Evolutionary conservation across 1,140 invertebrate species (phyloP).

Genomic region (Brachionus sp.): DNA sequence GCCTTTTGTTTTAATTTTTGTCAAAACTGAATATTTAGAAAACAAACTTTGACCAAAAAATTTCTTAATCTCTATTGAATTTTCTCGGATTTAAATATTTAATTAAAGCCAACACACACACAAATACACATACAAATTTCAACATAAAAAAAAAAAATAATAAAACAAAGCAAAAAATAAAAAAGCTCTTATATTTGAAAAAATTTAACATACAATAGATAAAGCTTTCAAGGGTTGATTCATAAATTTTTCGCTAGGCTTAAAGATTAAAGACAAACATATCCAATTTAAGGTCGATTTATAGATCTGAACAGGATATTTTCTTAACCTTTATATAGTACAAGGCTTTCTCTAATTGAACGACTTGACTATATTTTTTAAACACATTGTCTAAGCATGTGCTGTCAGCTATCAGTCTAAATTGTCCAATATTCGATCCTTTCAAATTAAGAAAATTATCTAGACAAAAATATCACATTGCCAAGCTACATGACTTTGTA

Average conservation of each 20-base stretch:
- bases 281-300: background rate
- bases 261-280: background rate
- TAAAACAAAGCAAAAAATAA: background rate
- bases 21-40: background rate
- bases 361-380: background rate
- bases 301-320: background rate
- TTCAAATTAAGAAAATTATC: background rate
- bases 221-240: background rate
- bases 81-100: conserved; percentile 1
- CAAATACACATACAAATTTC: background rate
- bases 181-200: background rate
- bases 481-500: background rate
- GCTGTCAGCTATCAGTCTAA: background rate
- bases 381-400: background rate
- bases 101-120: background rate
- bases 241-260: background rate
- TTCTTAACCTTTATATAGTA: background rate
- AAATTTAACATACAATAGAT: background rate
- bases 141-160: background rate
- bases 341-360: background rate
- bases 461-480: background rate
- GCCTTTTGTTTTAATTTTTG: background rate
- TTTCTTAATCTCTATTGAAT: background rate
- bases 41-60: background rate
- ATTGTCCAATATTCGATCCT: background rate